Evolutionary conservation across 2,888 invertebrate genomes (phyloP), one percentile per base, ranked within the genome.

Genomic region (Acronicta alni): DNA sequence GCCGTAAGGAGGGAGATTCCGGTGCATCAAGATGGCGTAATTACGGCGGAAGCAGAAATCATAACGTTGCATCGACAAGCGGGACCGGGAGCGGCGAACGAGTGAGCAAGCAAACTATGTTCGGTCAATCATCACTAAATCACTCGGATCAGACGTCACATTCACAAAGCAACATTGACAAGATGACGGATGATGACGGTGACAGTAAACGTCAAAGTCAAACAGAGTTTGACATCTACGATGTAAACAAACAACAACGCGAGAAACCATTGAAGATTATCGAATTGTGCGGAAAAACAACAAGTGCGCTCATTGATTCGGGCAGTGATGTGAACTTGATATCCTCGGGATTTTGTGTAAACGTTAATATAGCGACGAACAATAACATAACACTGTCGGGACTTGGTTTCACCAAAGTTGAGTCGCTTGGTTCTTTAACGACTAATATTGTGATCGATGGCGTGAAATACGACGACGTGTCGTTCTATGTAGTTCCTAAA

Each of bases 271-370:
- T 43, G 14, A 42, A 55, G 32, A 46, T 32, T 12, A 12, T 45
- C 15, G 12, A 32, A 41, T 18, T 46, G 35, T 30, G n/a, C 5
- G 54, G 45, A 20, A 54, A 46, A 30, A 41, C 23, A 3, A 30
- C 30, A 6, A 35, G 32, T 41, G 45, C 54, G 18, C 41, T 46
- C 10, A 46, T 55, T 12, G 54, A 55, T 55, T 46, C 46, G 14
- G 54, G 54, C 7, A 54, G 45, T 39, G 54, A 54, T 23, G 18
- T 52, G 30, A 51, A 51, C 32, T 18, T 53, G 8, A 10, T 44
- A 26, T 26, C 53, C 12, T 17, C 16, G 7, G 30, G 30, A 9
- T 54, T 39, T 30, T 54, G 12, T 54, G 32, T 15, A 30, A 15
- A 35, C 4, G 18, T 42, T 12, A 18, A 35, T 43, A 18, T 18